Evolutionary conservation across 1,140 invertebrate genomes (phyloP), one percentile per base, ranked within the genome.

Genomic region (Thaumatotibia leucotreta): DNA sequence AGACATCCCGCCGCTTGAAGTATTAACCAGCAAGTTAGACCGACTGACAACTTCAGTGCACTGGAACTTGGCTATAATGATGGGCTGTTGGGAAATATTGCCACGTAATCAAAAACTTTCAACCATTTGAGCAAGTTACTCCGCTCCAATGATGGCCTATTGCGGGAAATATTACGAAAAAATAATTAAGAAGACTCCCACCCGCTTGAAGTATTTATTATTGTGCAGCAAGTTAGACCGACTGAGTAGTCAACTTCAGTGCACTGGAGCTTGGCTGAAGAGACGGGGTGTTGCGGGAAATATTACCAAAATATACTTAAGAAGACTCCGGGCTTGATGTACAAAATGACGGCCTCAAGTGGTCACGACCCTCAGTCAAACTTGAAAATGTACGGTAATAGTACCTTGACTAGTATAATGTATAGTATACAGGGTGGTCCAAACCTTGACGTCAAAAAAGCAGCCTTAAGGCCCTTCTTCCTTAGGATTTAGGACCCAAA

Each of bases 11-110:
- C 11, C 23, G 33, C 3, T 39, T 39, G 2, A 39, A 39, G 33
- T 39, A n/a, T 54, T 58, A 17, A 58, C n/a, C 52, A 27, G 52
- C 24, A n/a, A 58, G 52, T 58, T 58, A 29, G 17, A n/a, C 27
- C 52, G 10, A 8, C 24, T 58, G 52, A 14, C 6, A 20, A 20
- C 39, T 45, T 45, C 20, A 45, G 17, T n/a, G 39, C 17, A 14
- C 14, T 45, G 2, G 14, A 0, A 9, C 8, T 45, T 45, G 14
- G 39, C 17, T 20, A 8, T 45, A 45, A n/a, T 39, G 32, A 33
- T 11, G 32, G 10, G 32, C 32, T 33, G n/a, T n/a, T 2, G 8
- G n/a, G 9, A 3, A 33, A 33, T 33, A 33, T 33, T 33, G 32
- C 32, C 32, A 33, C n/a, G n/a, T n/a, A n/a, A n/a, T n/a, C n/a